phyloP scores from a whole-genome alignment of 1,140 invertebrate genomes.

The Bombus breviceps region DNA sequence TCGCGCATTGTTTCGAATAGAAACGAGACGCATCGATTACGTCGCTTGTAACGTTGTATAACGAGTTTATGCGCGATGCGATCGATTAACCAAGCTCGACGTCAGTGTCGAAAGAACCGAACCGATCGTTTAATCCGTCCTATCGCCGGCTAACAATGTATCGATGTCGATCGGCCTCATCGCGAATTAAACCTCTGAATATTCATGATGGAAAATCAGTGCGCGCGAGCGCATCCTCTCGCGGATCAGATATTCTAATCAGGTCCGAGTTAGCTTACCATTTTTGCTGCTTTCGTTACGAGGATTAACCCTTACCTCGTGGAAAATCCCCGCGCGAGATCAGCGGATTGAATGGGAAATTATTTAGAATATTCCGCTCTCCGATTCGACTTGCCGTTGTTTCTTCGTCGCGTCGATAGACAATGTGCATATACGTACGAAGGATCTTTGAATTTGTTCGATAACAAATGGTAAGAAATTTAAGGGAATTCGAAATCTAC shows the following conservation, averaged over 20 bases:
- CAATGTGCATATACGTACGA: not conserved
- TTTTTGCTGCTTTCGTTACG: slow-evolving; percentile 20
- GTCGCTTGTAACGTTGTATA: slow-evolving; percentile 6
- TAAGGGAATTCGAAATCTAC: not conserved
- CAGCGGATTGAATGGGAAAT: not conserved
- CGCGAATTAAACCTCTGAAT: slow-evolving; percentile 51
- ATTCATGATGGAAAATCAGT: slow-evolving; percentile 48
- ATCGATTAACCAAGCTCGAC: slow-evolving; percentile 39
- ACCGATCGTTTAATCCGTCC: slow-evolving; percentile 45
- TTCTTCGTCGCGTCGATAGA: not conserved
- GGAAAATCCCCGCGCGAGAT: not conserved
- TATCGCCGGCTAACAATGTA: slow-evolving; percentile 42
- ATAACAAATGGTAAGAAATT: not conserved
- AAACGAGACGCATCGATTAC: slow-evolving; percentile 13
- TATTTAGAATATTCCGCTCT: slow-evolving; percentile 2
- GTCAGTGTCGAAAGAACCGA: slow-evolving; percentile 30
- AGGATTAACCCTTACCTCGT: slow-evolving; percentile 9
- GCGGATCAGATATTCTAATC: slow-evolving; percentile 26
- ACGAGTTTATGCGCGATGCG: slow-evolving; percentile 34
- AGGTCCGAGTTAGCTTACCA: slow-evolving; percentile 1
- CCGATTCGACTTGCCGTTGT: not conserved
- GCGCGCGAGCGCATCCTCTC: not conserved
- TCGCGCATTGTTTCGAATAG: not conserved
- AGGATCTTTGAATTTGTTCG: not conserved
- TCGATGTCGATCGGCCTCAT: slow-evolving; percentile 48